Conservation (phyloP, 2,113 vertebrate species). For the Henicopernis longicauda region DNA sequence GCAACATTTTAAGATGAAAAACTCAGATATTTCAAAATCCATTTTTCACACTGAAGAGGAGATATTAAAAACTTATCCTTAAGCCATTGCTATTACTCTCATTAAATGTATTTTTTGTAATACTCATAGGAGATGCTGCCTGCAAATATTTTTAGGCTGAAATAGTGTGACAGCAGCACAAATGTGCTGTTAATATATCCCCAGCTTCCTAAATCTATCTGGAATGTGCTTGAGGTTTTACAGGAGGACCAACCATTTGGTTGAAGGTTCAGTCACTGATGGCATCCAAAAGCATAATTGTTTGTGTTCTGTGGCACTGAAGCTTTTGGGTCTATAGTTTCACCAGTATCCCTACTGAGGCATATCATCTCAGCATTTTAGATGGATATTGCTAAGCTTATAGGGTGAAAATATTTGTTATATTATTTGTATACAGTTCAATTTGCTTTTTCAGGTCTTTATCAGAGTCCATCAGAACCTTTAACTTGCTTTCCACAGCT, state of each 20-base stretch:
- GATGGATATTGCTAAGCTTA: not conserved
- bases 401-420: not conserved
- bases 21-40: not conserved
- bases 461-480: not conserved
- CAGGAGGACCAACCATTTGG: not conserved
- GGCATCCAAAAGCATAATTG: not conserved
- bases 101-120: not conserved
- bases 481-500: not conserved
- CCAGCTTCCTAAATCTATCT: not conserved
- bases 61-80: not conserved
- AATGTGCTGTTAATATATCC: not conserved
- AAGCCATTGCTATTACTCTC: not conserved
- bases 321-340: not conserved
- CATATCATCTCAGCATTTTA: not conserved
- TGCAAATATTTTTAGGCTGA: not conserved
- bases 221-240: not conserved
- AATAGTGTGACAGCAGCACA: not conserved
- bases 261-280: not conserved
- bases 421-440: not conserved
- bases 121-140: not conserved
- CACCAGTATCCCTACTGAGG: not conserved
- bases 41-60: not conserved
- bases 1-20: not conserved
- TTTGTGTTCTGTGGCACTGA: not conserved
- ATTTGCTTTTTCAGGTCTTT: not conserved